Base-by-base conservation (phyloP, 1,140 invertebrate species). In the Bombyx mandarina region DNA sequence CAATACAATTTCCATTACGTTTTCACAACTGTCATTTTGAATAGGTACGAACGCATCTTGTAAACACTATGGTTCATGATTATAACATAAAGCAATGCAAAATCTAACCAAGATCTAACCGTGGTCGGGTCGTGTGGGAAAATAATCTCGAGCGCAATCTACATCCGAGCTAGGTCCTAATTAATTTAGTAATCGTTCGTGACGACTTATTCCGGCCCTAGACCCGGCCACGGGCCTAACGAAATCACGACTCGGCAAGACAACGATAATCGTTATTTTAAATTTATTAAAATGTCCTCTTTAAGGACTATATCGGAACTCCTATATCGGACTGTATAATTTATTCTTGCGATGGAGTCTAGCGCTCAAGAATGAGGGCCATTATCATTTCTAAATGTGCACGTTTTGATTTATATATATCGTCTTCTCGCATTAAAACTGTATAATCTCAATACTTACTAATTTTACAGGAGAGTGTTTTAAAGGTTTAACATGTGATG, bases 161-260 rank as follows among this genome's bases (percentile, higher is more conserved):
- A 82, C 79, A 83, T 79, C 79, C 72, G 65, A 74, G 75, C 78
- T 80, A 72, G 79, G 78, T 77, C 77, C 81, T 86, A 86, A 86
- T 86, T 86, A 86, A 86, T 86, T 86, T 86, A 86, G 81, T 86
- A 86, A 86, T 86, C 71, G 83, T 72, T 86, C 83, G 83, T 86
- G 83, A 84, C 81, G 83, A 84, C 83, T 84, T 77, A 84, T 79
- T 84, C 81, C 72, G 73, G 71, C 74, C 75, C 70, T 71, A 77
- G 78, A 75, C 65, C 73, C 54, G 71, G 77, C 79, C 81, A 76
- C 78, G 82, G 76, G 77, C 75, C 79, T 84, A 84, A 84, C 81
- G 81, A 86, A 83, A 86, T 84, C 83, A 86, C 83, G 83, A 86
- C 81, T 84, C 79, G 65, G 73, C 78, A 69, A 76, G 70, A 73